A percentile compares a stretch with the other conserved stretches of the same genome.
Evolutionary conservation across 1,140 invertebrate species (phyloP).

Genomic region (Gryon sp.): DNA sequence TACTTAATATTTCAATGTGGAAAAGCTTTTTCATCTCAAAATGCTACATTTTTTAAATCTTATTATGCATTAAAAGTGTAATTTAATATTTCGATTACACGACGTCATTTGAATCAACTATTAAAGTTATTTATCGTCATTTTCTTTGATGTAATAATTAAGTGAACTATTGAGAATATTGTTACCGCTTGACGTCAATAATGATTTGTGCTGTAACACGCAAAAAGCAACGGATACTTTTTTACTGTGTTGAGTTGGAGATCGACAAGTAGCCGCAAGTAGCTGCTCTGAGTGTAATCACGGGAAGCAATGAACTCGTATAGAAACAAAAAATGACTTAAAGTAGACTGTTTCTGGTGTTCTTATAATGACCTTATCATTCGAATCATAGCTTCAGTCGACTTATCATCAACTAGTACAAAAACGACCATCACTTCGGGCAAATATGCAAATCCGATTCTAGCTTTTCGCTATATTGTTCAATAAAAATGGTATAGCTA

Average conservation of each 20-base stretch:
- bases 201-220: slow-evolving; percentile 40
- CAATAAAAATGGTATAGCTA: background rate
- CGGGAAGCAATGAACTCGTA: slow-evolving; percentile 41
- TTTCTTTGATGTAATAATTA: slow-evolving; percentile 20
- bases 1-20: too few relatives aligned
- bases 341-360: slow-evolving; percentile 39
- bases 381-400: slow-evolving; percentile 45
- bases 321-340: slow-evolving; percentile 18
- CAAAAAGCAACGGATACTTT: slow-evolving; percentile 39
- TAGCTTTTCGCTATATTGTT: slow-evolving; percentile 18
- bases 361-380: slow-evolving; percentile 49
- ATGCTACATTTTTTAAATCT: too few relatives aligned
- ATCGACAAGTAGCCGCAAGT: slow-evolving; percentile 50
- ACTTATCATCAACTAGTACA: slow-evolving; percentile 40
- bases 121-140: too few relatives aligned
- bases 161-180: slow-evolving; percentile 38
- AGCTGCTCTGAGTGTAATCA: slow-evolving; percentile 28
- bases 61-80: too few relatives aligned
- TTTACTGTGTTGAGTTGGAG: background rate
- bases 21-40: too few relatives aligned
- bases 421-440: slow-evolving; percentile 27
- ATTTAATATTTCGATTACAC: too few relatives aligned
- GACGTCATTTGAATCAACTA: too few relatives aligned
- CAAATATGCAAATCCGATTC: slow-evolving; percentile 21
- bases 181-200: slow-evolving; percentile 34